Conservation (phyloP, 2,888 invertebrate genomes). For the Tetrapedia diversipes region DNA sequence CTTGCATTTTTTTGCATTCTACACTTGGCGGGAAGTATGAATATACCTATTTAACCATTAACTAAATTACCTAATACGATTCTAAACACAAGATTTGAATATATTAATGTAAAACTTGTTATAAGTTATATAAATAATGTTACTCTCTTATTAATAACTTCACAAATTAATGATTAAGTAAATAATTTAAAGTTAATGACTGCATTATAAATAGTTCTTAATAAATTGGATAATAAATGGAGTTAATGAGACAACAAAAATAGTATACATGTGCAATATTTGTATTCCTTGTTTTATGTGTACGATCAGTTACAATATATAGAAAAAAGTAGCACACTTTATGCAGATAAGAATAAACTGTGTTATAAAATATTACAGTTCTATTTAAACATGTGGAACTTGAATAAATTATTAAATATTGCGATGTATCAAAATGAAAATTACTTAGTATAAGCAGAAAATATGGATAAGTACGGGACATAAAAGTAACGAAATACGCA, state of each 20-base stretch:
- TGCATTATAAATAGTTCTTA: neutral
- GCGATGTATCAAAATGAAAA: constrained; percentile 25
- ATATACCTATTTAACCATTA: neutral
- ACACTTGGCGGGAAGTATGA: constrained; percentile 27
- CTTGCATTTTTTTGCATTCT: neutral
- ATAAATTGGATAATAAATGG: constrained; percentile 1
- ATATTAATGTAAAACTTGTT: neutral
- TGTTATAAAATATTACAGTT: constrained; percentile 25
- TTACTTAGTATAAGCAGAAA: constrained; percentile 15
- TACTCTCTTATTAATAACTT: neutral
- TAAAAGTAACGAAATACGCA: constrained; percentile 12
- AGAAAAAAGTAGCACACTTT: constrained; percentile 27
- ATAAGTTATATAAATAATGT: neutral
- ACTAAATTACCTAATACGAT: neutral
- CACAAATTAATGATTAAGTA: neutral
- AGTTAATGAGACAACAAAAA: constrained; percentile 1
- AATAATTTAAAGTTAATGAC: too few species aligned
- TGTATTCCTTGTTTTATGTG: constrained; percentile 29
- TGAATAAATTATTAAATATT: constrained; percentile 34
- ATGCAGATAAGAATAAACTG: constrained; percentile 23
- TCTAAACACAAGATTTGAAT: neutral
- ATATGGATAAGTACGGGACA: constrained; percentile 28
- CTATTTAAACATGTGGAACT: constrained; percentile 12
- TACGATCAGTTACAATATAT: constrained; percentile 32
- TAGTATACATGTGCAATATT: constrained; percentile 5